Evolutionary conservation across 2,113 vertebrate genomes (phyloP).

Genomic region (Burhinus oedicnemus): DNA sequence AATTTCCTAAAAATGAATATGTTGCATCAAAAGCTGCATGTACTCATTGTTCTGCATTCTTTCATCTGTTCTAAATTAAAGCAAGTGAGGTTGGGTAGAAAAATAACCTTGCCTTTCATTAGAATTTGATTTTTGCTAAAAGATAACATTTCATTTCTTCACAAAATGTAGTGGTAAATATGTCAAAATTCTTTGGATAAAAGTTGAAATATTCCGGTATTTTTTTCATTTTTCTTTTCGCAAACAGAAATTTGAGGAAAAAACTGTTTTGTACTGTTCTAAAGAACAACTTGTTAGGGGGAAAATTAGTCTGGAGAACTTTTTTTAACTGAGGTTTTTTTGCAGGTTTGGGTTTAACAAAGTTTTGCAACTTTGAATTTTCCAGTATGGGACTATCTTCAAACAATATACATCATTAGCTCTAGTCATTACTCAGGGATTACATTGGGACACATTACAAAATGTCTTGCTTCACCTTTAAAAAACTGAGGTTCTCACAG

Average conservation of each 20-base stretch:
- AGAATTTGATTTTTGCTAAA: not conserved
- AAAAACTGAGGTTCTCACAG: not conserved
- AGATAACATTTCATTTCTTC: not conserved
- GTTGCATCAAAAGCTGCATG: not conserved
- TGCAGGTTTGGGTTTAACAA: not conserved
- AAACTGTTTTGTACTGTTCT: not conserved
- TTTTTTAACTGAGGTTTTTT: not conserved
- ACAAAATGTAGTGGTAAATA: not conserved
- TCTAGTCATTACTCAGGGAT: not conserved
- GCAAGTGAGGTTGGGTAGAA: not conserved
- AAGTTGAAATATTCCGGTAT: not conserved
- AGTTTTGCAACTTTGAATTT: not conserved
- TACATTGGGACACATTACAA: not conserved
- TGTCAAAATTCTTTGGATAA: not conserved
- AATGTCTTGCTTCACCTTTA: not conserved
- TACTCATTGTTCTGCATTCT: not conserved
- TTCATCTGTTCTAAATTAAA: not conserved
- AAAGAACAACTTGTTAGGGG: not conserved
- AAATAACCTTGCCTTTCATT: not conserved
- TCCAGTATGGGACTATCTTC: not conserved
- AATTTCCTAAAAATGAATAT: not conserved
- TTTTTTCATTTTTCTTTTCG: not conserved
- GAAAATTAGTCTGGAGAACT: not conserved
- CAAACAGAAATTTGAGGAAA: not conserved
- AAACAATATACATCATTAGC: not conserved